Evolutionary conservation across 2,797 vertebrate species (phyloP).

Genomic region (Tenualosa thibaudeaui): DNA sequence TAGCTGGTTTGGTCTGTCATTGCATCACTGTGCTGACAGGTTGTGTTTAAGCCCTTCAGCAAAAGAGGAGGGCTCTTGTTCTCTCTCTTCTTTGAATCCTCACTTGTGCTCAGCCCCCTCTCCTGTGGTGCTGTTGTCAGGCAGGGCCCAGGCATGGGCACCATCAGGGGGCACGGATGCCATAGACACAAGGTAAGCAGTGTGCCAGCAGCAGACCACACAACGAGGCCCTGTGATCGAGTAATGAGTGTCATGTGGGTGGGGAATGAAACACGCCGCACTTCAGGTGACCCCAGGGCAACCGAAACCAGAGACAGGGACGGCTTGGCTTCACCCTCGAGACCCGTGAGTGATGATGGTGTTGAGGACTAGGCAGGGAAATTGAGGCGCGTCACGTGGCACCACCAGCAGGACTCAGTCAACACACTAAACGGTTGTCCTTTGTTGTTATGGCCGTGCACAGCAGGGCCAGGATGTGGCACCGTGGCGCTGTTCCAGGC

Average conservation of each 20-base stretch:
- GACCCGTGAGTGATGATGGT: neutral
- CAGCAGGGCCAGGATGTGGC: slow-evolving; percentile 69
- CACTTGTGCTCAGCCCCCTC: neutral
- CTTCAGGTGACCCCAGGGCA: neutral
- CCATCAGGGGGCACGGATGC: neutral
- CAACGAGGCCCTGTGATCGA: neutral
- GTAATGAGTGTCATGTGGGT: neutral
- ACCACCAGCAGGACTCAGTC: neutral
- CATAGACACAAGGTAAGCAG: neutral
- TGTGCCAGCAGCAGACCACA: neutral
- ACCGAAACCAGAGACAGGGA: neutral
- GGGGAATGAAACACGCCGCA: neutral
- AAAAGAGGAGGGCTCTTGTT: neutral
- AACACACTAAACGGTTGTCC: neutral
- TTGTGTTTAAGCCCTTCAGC: neutral
- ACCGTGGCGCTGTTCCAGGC: slow-evolving; percentile 73
- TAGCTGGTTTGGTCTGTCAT: neutral
- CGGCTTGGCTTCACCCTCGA: neutral
- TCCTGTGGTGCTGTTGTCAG: slow-evolving; percentile 19
- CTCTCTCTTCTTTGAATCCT: slow-evolving; percentile 9
- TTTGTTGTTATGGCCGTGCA: neutral
- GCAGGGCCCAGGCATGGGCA: neutral
- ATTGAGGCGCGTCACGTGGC: neutral
- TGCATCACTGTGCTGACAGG: neutral
- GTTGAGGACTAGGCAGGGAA: slow-evolving; percentile 31